Evolutionary conservation across 2,888 invertebrate species (phyloP).

Genomic region (Tiliacea aurago): DNA sequence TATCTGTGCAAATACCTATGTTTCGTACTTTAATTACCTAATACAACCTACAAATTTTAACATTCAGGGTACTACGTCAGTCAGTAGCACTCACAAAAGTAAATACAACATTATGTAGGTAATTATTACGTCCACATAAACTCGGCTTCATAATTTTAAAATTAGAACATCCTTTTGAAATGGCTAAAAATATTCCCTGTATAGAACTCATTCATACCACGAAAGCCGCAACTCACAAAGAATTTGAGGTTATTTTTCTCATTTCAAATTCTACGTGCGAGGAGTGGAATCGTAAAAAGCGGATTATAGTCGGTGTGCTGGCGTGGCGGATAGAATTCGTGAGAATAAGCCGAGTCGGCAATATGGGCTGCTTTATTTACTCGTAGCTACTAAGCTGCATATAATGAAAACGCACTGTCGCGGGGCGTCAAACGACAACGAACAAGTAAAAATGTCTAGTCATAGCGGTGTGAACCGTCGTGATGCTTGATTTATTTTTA

Average conservation of each 20-base stretch:
- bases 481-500: slow-evolving; percentile 72
- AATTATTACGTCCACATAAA: slow-evolving; percentile 25
- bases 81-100: slow-evolving; percentile 2
- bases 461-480: slow-evolving; percentile 61
- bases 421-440: slow-evolving; percentile 84
- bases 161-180: slow-evolving; percentile 53
- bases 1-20: neutral
- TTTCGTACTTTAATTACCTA: slow-evolving; percentile 2
- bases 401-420: slow-evolving; percentile 91
- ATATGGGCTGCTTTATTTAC: slow-evolving; percentile 89
- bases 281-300: slow-evolving; percentile 90
- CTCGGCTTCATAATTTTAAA: slow-evolving; percentile 42
- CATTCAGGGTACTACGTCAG: slow-evolving; percentile 4
- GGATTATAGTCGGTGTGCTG: slow-evolving; percentile 87
- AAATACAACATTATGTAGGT: neutral
- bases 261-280: slow-evolving; percentile 88
- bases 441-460: slow-evolving; percentile 80
- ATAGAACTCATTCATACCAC: slow-evolving; percentile 82
- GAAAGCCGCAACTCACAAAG: slow-evolving; percentile 81
- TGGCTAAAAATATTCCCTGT: slow-evolving; percentile 60
- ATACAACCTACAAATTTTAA: slow-evolving; percentile 4
- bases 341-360: slow-evolving; percentile 87
- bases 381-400: slow-evolving; percentile 89
- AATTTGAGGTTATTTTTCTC: slow-evolving; percentile 88
- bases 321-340: slow-evolving; percentile 86